These are phyloP conservation scores for Laterallus jamaicensis DNA, from an alignment of 2,113 vertebrate species.

Conservation along the genomic window DNA sequence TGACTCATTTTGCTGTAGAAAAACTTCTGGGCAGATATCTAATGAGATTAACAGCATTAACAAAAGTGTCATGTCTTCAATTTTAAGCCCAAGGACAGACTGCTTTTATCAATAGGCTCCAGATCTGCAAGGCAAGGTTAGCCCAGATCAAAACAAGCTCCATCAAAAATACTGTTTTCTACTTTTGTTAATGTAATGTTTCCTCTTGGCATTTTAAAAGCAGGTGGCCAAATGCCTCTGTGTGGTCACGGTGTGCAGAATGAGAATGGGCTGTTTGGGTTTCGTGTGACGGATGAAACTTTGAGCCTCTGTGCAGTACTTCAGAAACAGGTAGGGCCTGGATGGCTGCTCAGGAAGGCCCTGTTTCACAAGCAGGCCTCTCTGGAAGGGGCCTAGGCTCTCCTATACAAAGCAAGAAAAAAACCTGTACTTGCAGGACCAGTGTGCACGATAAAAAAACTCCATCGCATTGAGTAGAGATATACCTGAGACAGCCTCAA, in stretches of 20 bases:
- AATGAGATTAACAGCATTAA: conserved; percentile 3
- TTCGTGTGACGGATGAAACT: background rate
- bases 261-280: background rate
- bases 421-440: background rate
- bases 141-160: background rate
- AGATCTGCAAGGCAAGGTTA: background rate
- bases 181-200: background rate
- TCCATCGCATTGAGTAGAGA: background rate
- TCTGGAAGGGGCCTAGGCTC: background rate
- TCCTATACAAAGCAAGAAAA: background rate
- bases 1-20: background rate
- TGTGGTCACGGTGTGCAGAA: background rate
- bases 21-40: background rate
- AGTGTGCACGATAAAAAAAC: background rate
- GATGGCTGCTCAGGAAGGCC: background rate
- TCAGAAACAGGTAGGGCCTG: no score
- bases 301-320: background rate
- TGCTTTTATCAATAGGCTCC: conserved; percentile 33
- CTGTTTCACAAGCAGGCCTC: accelerated
- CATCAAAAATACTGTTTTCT: background rate
- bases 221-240: background rate
- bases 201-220: background rate
- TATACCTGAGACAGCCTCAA: background rate
- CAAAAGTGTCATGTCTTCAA: background rate
- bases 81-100: conserved; percentile 7